Evolutionary conservation across 1,140 invertebrate genomes (phyloP).

Genomic region (Euwallacea similis): DNA sequence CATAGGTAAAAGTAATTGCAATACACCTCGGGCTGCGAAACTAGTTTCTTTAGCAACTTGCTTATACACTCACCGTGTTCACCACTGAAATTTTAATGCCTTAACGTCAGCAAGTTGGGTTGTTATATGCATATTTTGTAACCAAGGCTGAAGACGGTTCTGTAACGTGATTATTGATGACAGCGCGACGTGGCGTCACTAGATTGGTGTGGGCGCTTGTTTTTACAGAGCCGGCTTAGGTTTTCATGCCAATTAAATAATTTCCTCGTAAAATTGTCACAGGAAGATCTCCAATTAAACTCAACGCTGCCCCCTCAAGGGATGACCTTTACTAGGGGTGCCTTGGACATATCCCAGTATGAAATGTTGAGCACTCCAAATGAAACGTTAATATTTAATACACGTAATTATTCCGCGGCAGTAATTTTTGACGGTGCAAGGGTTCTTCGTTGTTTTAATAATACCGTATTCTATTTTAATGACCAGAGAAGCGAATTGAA

Average conservation of each 20-base stretch:
- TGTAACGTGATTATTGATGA: no score
- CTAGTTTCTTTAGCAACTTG: conserved; percentile 13
- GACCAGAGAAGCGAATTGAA: conserved; percentile 7
- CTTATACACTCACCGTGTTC: background rate
- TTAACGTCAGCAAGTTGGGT: background rate
- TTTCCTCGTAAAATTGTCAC: background rate
- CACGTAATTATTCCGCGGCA: conserved; percentile 16
- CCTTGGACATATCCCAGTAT: conserved; percentile 2
- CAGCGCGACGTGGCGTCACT: no score
- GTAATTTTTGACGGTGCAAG: conserved; percentile 23
- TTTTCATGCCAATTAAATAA: no score
- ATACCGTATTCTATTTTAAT: conserved; percentile 22
- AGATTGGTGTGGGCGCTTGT: no score
- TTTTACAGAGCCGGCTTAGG: no score
- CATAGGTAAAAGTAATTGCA: conserved; percentile 21
- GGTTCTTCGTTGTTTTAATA: conserved; percentile 26
- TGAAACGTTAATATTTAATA: conserved; percentile 22
- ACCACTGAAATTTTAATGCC: conserved; percentile 11
- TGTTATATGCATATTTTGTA: background rate
- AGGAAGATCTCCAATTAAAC: conserved; percentile 4
- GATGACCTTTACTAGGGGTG: background rate
- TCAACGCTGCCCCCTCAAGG: background rate
- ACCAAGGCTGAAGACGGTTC: no score
- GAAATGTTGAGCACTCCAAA: conserved; percentile 9
- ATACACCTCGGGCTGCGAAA: conserved; percentile 8